Conservation (phyloP, 1,140 invertebrate genomes). For the Atta texana region DNA sequence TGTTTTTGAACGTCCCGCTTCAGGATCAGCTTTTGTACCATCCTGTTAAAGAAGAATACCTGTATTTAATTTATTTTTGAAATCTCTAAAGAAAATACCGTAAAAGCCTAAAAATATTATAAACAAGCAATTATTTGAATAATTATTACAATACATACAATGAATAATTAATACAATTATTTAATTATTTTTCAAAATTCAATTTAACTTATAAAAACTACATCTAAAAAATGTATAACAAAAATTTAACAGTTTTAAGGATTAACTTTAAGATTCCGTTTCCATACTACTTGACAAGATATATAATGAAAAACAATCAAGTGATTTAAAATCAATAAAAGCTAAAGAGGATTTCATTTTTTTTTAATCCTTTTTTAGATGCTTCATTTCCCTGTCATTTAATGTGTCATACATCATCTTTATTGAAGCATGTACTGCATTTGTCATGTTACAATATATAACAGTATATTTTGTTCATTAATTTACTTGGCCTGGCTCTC, state of each 20-base stretch:
- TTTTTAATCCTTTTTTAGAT: neutral
- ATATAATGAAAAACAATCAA: neutral
- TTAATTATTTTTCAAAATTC: neutral
- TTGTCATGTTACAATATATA: neutral
- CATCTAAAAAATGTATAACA: neutral
- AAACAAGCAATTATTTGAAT: neutral
- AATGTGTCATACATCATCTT: neutral
- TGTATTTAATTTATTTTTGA: neutral
- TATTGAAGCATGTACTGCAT: neutral
- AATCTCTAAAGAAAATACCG: too few relatives aligned
- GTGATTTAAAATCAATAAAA: slow-evolving; percentile 5
- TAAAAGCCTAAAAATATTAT: neutral
- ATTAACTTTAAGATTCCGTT: neutral
- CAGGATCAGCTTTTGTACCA: slow-evolving; percentile 80
- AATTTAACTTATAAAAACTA: slow-evolving; percentile 26
- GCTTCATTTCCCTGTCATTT: neutral
- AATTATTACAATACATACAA: too few relatives aligned
- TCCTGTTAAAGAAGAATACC: slow-evolving; percentile 67
- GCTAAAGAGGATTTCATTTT: neutral
- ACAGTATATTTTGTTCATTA: slow-evolving; percentile 13
- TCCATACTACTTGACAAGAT: neutral
- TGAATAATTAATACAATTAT: neutral
- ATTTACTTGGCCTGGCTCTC: neutral
- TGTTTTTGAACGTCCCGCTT: slow-evolving; percentile 78
- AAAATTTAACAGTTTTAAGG: neutral